phyloP scores from a whole-genome alignment of 2,797 vertebrate genomes.

The Graptemys geographica region DNA sequence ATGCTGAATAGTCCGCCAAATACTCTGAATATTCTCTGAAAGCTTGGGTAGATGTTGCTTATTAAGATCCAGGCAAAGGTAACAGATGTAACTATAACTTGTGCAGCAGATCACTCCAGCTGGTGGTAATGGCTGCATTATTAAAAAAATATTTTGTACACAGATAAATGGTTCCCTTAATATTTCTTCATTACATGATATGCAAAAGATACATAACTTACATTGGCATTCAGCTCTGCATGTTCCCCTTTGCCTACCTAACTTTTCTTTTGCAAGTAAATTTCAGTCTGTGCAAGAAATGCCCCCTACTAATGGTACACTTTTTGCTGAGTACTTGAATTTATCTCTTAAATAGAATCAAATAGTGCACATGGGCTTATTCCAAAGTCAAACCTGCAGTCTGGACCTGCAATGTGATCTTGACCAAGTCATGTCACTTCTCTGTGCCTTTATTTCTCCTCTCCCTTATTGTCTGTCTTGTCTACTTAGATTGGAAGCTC shows the following conservation, averaged over 20 bases:
- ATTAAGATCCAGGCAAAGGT: neutral
- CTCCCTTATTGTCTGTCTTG: neutral
- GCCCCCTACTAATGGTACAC: neutral
- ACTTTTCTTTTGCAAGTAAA: neutral
- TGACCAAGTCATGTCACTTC: neutral
- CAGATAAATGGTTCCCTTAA: constrained; percentile 1
- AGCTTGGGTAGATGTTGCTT: neutral
- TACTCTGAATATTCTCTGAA: constrained; percentile 20
- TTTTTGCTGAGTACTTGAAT: neutral
- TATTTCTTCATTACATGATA: neutral
- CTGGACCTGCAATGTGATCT: neutral
- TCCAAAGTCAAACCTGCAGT: constrained; percentile 2
- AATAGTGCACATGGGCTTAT: neutral
- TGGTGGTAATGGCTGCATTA: neutral
- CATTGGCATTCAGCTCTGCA: accelerated
- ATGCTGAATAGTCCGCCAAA: constrained; percentile 14
- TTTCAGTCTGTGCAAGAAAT: neutral
- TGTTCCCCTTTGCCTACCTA: neutral
- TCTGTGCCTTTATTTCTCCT: neutral
- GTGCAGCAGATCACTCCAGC: neutral
- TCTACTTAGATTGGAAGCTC: neutral
- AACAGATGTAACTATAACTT: neutral
- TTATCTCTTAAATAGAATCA: neutral
- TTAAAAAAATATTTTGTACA: neutral
- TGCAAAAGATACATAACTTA: neutral